Conservation (phyloP, 1,140 invertebrate species). For the Chionoecetes opilio region DNA sequence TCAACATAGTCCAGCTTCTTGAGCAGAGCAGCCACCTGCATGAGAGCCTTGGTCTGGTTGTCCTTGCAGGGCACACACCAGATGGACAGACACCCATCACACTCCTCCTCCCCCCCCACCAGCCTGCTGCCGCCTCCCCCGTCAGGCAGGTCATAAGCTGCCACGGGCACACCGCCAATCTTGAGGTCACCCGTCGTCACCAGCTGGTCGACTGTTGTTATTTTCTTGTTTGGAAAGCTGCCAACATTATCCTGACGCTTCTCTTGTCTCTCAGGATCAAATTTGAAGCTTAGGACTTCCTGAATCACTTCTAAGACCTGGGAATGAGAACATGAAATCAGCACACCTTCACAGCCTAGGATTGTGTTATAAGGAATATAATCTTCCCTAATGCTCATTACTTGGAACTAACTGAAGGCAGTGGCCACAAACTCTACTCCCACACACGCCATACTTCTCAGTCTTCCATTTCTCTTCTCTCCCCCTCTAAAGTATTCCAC, state of each 20-base stretch:
- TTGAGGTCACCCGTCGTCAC: conserved; percentile 57
- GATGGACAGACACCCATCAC: conserved; percentile 88
- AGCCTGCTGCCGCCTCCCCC: conserved; percentile 51
- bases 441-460: too few species aligned
- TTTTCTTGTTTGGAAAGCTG: conserved; percentile 34
- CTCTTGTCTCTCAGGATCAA: conserved; percentile 57
- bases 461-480: too few species aligned
- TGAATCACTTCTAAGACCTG: conserved; percentile 75
- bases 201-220: conserved; percentile 60
- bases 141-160: neutral
- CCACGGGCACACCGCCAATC: conserved; percentile 59
- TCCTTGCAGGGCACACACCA: conserved; percentile 89
- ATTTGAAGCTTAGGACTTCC: conserved; percentile 74
- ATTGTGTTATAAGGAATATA: too few species aligned
- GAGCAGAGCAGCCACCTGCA: conserved; percentile 89
- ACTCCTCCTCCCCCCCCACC: conserved; percentile 75
- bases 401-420: too few species aligned
- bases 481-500: too few species aligned
- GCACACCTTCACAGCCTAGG: too few species aligned
- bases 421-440: too few species aligned
- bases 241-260: neutral
- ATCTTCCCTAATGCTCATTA: too few species aligned
- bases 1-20: conserved; percentile 89
- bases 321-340: neutral
- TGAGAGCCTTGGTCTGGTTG: conserved; percentile 89